These are phyloP conservation scores for Mercenaria mercenaria DNA, from an alignment of 1,140 invertebrate species.

Conservation along the genomic window DNA sequence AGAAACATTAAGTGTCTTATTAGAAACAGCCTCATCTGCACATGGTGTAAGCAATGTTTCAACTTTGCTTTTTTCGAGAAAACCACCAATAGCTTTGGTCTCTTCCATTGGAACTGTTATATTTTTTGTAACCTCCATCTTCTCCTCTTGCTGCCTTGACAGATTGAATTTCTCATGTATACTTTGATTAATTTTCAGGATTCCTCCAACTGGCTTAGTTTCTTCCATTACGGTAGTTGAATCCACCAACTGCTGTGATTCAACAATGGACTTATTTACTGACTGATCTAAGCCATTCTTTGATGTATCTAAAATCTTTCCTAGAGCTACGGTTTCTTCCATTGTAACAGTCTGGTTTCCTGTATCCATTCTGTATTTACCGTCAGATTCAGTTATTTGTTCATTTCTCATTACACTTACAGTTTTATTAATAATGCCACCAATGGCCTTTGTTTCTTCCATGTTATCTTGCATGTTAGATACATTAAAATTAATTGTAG, in stretches of 20 bases:
- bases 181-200: neutral
- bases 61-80: slow-evolving; percentile 8
- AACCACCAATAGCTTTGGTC: slow-evolving; percentile 32
- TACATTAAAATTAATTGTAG: neutral
- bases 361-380: neutral
- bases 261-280: neutral
- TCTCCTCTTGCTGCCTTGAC: no score
- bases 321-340: slow-evolving; percentile 36
- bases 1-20: neutral
- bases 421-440: slow-evolving; percentile 38
- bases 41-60: no score
- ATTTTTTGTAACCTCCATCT: slow-evolving; percentile 9
- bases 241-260: neutral
- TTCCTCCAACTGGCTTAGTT: slow-evolving; percentile 1
- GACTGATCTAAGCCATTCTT: neutral
- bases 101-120: slow-evolving; percentile 12
- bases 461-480: neutral
- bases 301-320: slow-evolving; percentile 6
- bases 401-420: neutral
- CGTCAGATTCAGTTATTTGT: neutral
- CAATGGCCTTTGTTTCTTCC: slow-evolving; percentile 54
- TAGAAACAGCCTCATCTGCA: neutral
- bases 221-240: slow-evolving; percentile 13
- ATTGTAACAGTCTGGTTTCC: neutral
- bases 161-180: neutral